Conservation (phyloP, 2,797 vertebrate genomes). For the Mormyrus hasselquistii region DNA sequence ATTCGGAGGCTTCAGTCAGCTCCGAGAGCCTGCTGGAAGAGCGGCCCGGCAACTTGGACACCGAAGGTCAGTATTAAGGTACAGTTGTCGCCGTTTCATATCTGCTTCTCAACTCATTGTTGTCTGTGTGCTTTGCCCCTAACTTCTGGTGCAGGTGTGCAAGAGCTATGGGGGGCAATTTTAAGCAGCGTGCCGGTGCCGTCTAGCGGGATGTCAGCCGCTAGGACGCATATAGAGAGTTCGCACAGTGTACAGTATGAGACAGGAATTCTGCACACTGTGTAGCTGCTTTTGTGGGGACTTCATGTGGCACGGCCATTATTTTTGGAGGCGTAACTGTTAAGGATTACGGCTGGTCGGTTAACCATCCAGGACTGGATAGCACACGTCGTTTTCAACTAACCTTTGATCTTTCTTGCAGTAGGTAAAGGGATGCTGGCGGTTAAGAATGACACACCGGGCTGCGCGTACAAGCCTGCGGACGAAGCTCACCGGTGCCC, state of each 20-base stretch:
- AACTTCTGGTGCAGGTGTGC: conserved; percentile 68
- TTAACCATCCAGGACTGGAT: background rate
- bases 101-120: conserved; percentile 43
- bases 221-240: conserved; percentile 32
- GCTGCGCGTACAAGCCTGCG: conserved; percentile 39
- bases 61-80: conserved; percentile 86
- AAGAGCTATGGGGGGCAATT: conserved; percentile 56
- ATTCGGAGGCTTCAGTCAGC: conserved; percentile 88
- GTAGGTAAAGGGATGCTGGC: conserved; percentile 42
- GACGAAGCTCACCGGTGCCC: conserved; percentile 40
- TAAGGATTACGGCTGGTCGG: background rate
- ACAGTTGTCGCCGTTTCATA: conserved; percentile 42
- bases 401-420: background rate
- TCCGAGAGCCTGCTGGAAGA: conserved; percentile 92
- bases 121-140: conserved; percentile 52
- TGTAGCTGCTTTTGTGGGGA: background rate
- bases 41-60: conserved; percentile 59
- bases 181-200: conserved; percentile 45
- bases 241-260: background rate
- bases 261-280: background rate
- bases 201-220: conserved; percentile 64
- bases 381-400: background rate
- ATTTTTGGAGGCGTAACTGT: background rate
- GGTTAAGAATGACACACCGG: conserved; percentile 40
- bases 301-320: background rate